phyloP scores from a whole-genome alignment of 2,888 invertebrate species.

The Diadegma fenestrale region DNA sequence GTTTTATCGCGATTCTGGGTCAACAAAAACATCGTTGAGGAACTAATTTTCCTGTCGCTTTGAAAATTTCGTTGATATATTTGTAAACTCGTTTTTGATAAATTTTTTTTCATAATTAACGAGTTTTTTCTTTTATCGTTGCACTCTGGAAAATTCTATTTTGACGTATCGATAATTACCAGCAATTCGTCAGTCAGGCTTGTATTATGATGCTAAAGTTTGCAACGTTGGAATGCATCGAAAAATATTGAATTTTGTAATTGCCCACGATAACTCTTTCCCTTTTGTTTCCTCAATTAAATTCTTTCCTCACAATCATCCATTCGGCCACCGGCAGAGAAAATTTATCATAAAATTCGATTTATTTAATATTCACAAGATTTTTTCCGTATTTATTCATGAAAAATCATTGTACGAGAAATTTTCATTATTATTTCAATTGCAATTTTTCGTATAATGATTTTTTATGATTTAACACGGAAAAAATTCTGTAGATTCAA shows the following conservation, averaged over 20 bases:
- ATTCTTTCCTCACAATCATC: background rate
- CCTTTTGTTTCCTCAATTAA: background rate
- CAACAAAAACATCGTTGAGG: background rate
- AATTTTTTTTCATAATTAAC: background rate
- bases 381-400: no score
- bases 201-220: no score
- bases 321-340: background rate
- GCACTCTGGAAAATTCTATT: background rate
- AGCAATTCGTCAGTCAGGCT: background rate
- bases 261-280: background rate
- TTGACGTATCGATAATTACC: background rate
- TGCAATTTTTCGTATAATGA: no score
- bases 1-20: constrained; percentile 9
- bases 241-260: no score
- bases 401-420: background rate
- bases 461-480: no score
- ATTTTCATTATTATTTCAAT: no score
- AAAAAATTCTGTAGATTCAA: no score
- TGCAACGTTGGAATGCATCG: no score
- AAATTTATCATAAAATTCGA: background rate
- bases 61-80: background rate
- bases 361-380: background rate
- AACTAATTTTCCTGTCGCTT: background rate
- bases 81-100: background rate
- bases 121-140: background rate